These are phyloP conservation scores for Nicator chloris DNA, from an alignment of 2,113 vertebrate species.

Conservation along the genomic window DNA sequence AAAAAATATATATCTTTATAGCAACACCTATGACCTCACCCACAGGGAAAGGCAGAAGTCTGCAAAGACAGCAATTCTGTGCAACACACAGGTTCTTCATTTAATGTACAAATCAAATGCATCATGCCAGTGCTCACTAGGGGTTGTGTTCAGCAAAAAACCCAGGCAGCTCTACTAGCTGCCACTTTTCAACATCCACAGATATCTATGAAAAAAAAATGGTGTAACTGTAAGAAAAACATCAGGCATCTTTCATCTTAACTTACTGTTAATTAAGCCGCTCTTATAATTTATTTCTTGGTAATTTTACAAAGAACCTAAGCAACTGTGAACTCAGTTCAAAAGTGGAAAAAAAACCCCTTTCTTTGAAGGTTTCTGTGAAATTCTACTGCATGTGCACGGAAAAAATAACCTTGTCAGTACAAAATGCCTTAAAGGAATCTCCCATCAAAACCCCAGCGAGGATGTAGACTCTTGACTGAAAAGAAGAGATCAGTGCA, in stretches of 20 bases:
- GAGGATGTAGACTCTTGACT: constrained; percentile 64
- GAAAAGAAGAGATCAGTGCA: constrained; percentile 57
- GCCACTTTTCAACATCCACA: not conserved
- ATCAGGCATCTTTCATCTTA: not conserved
- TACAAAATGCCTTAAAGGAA: constrained; percentile 72
- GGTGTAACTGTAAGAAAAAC: not conserved
- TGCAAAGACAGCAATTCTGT: not conserved
- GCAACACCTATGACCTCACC: not conserved
- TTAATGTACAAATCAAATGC: not conserved
- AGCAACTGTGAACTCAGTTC: constrained; percentile 21
- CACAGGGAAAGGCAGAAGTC: not conserved
- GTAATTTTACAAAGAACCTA: not conserved
- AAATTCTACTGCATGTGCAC: constrained; percentile 37
- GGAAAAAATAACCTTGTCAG: constrained; percentile 64
- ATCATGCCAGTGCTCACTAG: not conserved
- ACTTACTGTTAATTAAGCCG: not conserved
- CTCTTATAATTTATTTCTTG: constrained; percentile 6
- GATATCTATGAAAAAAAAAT: not conserved
- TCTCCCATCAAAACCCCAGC: constrained; percentile 59
- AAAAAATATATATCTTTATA: not conserved
- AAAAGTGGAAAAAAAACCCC: not conserved
- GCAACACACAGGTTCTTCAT: not conserved
- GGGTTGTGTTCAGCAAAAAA: constrained; percentile 1
- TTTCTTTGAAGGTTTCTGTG: constrained; percentile 61
- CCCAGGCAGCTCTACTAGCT: not conserved